Conservation (phyloP, 23 tunicate species). For the Ciona savignyi region DNA sequence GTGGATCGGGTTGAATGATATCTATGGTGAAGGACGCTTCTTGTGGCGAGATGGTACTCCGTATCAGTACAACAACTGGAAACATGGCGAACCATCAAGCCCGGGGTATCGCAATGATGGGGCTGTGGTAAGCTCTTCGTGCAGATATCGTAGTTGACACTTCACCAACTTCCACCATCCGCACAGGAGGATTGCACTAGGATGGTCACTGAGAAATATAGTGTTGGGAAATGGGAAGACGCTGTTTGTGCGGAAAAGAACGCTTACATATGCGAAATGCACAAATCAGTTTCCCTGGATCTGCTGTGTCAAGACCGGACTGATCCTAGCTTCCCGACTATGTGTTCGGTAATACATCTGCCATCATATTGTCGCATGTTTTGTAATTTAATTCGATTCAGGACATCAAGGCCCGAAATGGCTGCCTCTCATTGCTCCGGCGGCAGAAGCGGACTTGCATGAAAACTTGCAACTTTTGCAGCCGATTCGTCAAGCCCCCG, state of each 20-base stretch:
- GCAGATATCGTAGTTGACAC: background rate
- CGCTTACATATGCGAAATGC: constrained; percentile 85
- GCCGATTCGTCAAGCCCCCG: constrained; percentile 51
- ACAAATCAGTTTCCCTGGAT: constrained; percentile 34
- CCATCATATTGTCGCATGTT: too few relatives aligned
- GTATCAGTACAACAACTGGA: constrained; percentile 73
- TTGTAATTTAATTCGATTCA: too few relatives aligned
- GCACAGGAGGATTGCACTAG: constrained; percentile 70
- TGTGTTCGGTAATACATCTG: constrained; percentile 49
- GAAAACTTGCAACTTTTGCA: constrained; percentile 75
- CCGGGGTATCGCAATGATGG: constrained; percentile 35
- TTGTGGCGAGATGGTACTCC: constrained; percentile 91
- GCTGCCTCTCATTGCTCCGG: constrained; percentile 31
- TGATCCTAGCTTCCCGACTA: constrained; percentile 28
- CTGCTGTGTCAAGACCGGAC: constrained; percentile 59
- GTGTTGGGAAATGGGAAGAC: constrained; percentile 81
- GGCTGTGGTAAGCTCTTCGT: background rate
- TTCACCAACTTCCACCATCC: background rate
- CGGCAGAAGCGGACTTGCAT: constrained; percentile 63
- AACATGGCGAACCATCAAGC: constrained; percentile 73
- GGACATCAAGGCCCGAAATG: background rate
- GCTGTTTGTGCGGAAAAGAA: constrained; percentile 35
- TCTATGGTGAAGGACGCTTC: constrained; percentile 62
- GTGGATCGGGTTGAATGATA: constrained; percentile 87
- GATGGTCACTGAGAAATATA: constrained; percentile 50